Conservation (phyloP, 2,113 vertebrate genomes). For the Cyanoramphus novaezelandiae region DNA sequence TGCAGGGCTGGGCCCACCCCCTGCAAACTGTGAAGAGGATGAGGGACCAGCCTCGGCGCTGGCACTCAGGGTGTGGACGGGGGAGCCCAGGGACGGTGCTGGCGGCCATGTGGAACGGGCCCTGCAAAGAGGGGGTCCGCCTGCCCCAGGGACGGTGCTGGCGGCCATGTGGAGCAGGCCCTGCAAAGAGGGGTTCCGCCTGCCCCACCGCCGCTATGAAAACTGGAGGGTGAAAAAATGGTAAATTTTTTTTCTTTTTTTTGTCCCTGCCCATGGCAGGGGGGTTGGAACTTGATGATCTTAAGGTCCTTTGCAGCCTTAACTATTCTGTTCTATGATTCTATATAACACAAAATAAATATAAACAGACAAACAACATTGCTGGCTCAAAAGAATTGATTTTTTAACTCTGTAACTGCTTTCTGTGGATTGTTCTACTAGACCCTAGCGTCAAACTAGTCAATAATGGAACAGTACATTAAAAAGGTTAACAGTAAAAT, state of each 20-base stretch:
- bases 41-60: not conserved
- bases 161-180: not conserved
- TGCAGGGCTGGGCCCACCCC: not conserved
- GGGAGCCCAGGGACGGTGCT: not conserved
- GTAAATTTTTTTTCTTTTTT: too few species aligned
- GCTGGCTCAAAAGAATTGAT: not conserved
- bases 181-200: not conserved
- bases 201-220: conserved; percentile 16
- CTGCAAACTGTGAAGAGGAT: not conserved
- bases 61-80: too few species aligned
- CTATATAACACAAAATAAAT: not conserved
- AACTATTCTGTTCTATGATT: too few species aligned
- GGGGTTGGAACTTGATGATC: too few species aligned
- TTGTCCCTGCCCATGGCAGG: too few species aligned
- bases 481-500: not conserved
- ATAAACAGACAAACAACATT: not conserved
- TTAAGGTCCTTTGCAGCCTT: too few species aligned
- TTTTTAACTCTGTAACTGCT: not conserved
- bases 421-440: not conserved
- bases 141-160: not conserved
- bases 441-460: not conserved
- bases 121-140: too few species aligned
- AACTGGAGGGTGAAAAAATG: not conserved
- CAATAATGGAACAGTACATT: not conserved
- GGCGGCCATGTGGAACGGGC: not conserved